phyloP scores from a whole-genome alignment of 2,888 invertebrate genomes.

The Caenorhabditis zanzibari region DNA sequence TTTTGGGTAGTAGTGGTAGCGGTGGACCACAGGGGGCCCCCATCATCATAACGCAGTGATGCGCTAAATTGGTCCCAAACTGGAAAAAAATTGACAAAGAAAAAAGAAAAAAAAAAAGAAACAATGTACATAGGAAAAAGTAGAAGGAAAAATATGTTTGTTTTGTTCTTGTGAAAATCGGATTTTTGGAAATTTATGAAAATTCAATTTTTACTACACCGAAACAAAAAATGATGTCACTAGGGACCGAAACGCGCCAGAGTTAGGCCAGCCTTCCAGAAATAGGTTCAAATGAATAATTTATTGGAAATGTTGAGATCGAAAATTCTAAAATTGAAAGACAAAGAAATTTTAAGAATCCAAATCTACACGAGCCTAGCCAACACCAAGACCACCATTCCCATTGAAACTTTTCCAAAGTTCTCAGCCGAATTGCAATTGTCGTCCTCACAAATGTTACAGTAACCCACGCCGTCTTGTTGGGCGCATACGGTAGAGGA shows the following conservation, averaged over 20 bases:
- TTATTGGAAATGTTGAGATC: not conserved
- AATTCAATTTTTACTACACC: not conserved
- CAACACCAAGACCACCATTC: conserved; percentile 2
- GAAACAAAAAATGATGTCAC: not conserved
- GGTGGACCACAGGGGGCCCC: not conserved
- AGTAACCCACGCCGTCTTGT: conserved; percentile 64
- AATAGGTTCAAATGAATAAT: not conserved
- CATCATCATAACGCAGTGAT: conserved; percentile 55
- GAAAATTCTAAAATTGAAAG: not conserved
- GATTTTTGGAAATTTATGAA: not conserved
- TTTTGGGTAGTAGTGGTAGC: not conserved
- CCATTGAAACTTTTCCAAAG: not conserved
- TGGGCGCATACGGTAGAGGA: conserved; percentile 63
- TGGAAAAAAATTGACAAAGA: not conserved
- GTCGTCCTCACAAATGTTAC: conserved; percentile 68
- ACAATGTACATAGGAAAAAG: not conserved
- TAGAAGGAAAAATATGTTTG: not conserved
- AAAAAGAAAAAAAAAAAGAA: conserved; percentile 1
- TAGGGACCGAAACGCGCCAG: not conserved
- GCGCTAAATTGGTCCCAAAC: conserved; percentile 52
- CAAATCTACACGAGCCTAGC: conserved; percentile 7
- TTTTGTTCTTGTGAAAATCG: not conserved
- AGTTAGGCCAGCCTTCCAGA: too few relatives aligned
- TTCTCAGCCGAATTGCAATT: conserved; percentile 59
- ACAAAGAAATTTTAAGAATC: not conserved